These are phyloP conservation scores for Caretta caretta DNA, from an alignment of 2,113 vertebrate genomes.

Conservation along the genomic window DNA sequence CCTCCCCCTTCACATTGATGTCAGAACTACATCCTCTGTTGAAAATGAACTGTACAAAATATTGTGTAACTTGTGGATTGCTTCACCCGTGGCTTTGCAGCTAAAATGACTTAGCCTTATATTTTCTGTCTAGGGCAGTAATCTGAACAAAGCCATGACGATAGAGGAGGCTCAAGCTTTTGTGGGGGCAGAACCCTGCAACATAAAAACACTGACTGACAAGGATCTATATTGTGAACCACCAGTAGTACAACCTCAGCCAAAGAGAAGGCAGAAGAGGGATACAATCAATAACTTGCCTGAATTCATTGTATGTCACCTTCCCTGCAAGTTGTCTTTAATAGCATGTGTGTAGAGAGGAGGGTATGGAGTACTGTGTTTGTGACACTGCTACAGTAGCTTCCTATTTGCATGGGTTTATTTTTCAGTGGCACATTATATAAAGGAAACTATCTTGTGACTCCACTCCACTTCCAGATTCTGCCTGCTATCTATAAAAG, in stretches of 20 bases:
- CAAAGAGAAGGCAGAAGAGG: slow-evolving; percentile 87
- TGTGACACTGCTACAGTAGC: neutral
- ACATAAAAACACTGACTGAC: slow-evolving; percentile 90
- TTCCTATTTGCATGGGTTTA: neutral
- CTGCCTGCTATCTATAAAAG: slow-evolving; percentile 20
- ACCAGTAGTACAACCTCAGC: slow-evolving; percentile 85
- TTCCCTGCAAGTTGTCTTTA: slow-evolving; percentile 23
- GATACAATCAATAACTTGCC: slow-evolving; percentile 89
- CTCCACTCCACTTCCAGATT: slow-evolving; percentile 8
- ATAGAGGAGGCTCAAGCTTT: slow-evolving; percentile 90
- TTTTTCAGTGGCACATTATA: neutral
- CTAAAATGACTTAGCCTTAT: slow-evolving; percentile 25
- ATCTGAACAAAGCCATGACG: slow-evolving; percentile 93
- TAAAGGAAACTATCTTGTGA: neutral
- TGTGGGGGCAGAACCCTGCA: slow-evolving; percentile 88
- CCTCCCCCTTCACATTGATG: neutral
- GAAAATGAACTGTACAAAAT: neutral
- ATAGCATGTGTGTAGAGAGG: neutral
- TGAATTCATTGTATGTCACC: slow-evolving; percentile 89
- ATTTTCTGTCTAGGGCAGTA: slow-evolving; percentile 84
- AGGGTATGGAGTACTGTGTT: neutral
- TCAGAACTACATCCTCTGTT: neutral
- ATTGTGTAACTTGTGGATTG: neutral
- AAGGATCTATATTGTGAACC: slow-evolving; percentile 92
- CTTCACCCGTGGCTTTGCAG: neutral